Evolutionary conservation across 2,888 invertebrate species (phyloP), one percentile per base, ranked within the genome.

Genomic region (Xanthorhoe designata): DNA sequence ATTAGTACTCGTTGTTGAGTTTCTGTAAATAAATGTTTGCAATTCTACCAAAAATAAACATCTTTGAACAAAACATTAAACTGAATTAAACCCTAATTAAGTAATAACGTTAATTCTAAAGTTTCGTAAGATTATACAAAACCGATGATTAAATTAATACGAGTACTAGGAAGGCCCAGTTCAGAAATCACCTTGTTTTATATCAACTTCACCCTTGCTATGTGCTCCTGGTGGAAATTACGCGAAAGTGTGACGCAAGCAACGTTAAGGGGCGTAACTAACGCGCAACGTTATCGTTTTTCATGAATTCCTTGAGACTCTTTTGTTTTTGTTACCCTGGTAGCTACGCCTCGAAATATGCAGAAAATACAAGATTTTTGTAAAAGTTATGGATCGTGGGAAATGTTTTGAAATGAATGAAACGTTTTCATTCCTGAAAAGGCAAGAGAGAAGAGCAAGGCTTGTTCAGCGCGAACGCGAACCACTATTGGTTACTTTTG

Each of bases 321-420:
- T 65, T 72, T 64, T 51, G 42, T 47, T 73, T 78, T 72, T 90
- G 86, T 13, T 66, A 17, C 67, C 89, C 88, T 87, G 68, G 88
- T 90, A 69, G 24, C 42, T 19, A 59, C 66, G 76, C 73, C 81
- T 84, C 84, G 76, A 90, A 92, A 91, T 91, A 90, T 90, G 91
- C 89, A 91, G 90, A 91, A 91, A 89, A 88, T 88, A 85, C 83
- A 83, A 82, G 87, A n/a, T 86, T 90, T 91, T 90, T 88, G 81
- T 85, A 85, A 84, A 78, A 70, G 81, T 61, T 84, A 85, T 75
- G 66, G n/a, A 71, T 66, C 70, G 66, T 63, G 61, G 53, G 69
- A 70, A 66, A 49, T 8, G 9, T 54, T 63, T 53, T 47, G 6
- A 38, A 51, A 50, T 0, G 55, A 58, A 59, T 38, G 38, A 8